Evolutionary conservation across 2,888 invertebrate species (phyloP), one percentile per base, ranked within the genome.

Genomic region (Epirrhoe tristata): DNA sequence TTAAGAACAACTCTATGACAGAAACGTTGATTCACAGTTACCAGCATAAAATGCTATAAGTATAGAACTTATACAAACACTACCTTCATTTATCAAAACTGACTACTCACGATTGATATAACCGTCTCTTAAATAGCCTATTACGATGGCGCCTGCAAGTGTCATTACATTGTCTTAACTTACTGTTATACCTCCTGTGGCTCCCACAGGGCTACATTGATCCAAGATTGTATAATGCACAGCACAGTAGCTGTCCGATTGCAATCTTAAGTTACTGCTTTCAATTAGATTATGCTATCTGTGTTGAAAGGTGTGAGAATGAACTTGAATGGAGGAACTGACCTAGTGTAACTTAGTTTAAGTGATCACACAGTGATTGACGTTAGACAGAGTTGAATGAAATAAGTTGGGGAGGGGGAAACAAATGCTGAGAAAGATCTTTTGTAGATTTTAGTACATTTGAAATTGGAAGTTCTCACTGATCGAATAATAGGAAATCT

Each of bases 261-360:
- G 51, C 17, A 57, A 68, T 68, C 68, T 14, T 24, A 56, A 54
- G 31, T 60, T 48, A 61, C 53, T 50, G 67, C 59, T 61, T 60
- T 60, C 64, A 68, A 68, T 64, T 64, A 68, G 46, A 63, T 61
- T 68, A 67, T 52, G 59, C 24, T 68, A 68, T 64, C 64, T 58
- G 46, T 48, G 63, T 59, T 68, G 64, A 64, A 64, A 68, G 68
- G 61, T 65, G 68, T 58, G 68, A 64, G 68, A 64, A 64, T 6
- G 8, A 12, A 32, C 32, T 60, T 68, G 61, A 62, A 65, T 68
- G 64, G 64, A 48, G 64, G 64, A 68, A 58, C 60, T 68, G 69
- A 70, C 63, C 58, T 56, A 63, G 48, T 56, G 48, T 43, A 52
- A 48, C 54, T 65, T 32, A 56, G 50, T 46, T 6, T 17, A 43